Evolutionary conservation across 1,140 invertebrate genomes (phyloP).

Genomic region (Pantala flavescens): DNA sequence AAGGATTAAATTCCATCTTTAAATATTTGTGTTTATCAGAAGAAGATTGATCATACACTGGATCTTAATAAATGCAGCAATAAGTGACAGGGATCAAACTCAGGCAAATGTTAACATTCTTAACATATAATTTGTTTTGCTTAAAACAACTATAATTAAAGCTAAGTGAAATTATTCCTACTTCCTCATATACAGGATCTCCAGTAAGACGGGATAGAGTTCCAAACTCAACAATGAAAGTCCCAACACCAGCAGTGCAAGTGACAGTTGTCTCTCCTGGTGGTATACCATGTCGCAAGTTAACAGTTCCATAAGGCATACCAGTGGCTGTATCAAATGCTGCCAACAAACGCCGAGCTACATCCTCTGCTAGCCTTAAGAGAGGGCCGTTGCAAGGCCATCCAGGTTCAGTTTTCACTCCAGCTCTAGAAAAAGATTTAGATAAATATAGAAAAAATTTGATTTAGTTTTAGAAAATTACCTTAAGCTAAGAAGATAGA

Average conservation of each 20-base stretch:
- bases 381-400: constrained; percentile 97
- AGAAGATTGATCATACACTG: too few relatives aligned
- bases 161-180: too few relatives aligned
- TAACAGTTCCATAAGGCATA: constrained; percentile 98
- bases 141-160: too few relatives aligned
- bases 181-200: constrained; percentile 87
- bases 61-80: too few relatives aligned
- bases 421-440: constrained; percentile 46
- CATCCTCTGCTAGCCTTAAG: constrained; percentile 84
- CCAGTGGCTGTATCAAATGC: constrained; percentile 85
- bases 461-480: constrained; percentile 4
- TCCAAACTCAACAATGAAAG: constrained; percentile 96
- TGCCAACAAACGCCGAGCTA: constrained; percentile 77
- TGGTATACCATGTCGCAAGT: constrained; percentile 85
- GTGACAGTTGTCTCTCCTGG: constrained; percentile 90
- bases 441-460: not conserved
- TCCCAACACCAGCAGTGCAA: constrained; percentile 95
- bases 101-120: too few relatives aligned
- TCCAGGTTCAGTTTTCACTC: constrained; percentile 72
- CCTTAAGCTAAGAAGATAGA: too few relatives aligned
- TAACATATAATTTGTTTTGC: too few relatives aligned
- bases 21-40: too few relatives aligned
- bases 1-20: too few relatives aligned
- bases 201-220: constrained; percentile 89
- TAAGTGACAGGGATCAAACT: too few relatives aligned